phyloP scores from a whole-genome alignment of 2,113 vertebrate genomes.

The Procavia capensis region DNA sequence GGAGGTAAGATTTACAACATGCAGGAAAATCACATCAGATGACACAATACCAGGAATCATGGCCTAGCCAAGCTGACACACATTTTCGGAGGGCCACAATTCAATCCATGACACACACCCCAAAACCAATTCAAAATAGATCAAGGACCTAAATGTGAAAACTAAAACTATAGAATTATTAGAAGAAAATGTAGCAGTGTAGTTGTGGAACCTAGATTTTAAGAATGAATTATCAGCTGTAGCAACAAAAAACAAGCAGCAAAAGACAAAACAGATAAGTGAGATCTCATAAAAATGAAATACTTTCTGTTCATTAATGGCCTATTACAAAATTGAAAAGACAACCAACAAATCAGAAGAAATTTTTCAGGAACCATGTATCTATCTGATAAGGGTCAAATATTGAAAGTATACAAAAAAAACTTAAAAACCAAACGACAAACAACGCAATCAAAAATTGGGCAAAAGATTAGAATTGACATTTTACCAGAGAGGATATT shows the following conservation, averaged over 20 bases:
- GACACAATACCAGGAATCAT: too few relatives aligned
- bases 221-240: background rate
- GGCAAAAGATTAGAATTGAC: background rate
- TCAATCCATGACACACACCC: too few relatives aligned
- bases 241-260: background rate
- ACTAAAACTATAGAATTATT: background rate
- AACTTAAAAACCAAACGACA: background rate
- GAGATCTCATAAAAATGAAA: background rate
- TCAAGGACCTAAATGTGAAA: background rate
- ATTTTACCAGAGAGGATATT: background rate
- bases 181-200: background rate
- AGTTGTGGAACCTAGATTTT: background rate
- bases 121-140: background rate
- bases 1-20: too few relatives aligned
- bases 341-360: background rate
- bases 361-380: background rate
- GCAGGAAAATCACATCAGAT: too few relatives aligned
- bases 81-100: too few relatives aligned
- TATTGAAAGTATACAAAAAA: background rate
- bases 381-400: background rate
- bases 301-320: background rate
- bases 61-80: too few relatives aligned
- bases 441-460: background rate
- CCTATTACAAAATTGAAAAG: background rate
- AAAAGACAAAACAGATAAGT: background rate